Base-by-base conservation (phyloP, 2,888 invertebrate genomes). In the Encarsia formosa region DNA sequence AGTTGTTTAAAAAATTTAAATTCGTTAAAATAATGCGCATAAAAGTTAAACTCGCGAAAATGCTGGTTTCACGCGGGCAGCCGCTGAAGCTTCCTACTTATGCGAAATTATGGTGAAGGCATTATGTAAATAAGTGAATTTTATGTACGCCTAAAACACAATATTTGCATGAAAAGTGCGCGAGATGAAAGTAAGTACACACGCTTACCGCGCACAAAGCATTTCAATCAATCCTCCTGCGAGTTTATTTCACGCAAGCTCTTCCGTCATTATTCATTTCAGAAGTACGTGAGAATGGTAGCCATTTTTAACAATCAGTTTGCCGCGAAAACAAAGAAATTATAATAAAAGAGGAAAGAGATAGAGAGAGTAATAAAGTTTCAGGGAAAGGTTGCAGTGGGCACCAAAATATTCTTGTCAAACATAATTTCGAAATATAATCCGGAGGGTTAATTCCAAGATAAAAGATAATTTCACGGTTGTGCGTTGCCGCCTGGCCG, bases 391-490 rank as follows among this genome's bases (percentile, higher is more conserved):
- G 31, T 18, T 31, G 9, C 22, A 4, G 32, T 16, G 26, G 13
- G 4, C 16, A 20, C 15, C 18, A 29, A 20, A 50, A 46, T 47
- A 43, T 18, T 42, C 31, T 50, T 54, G 54, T 50, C 54, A 50
- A 50, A 50, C 50, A 54, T 46, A 50, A 51, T 52, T 55, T 43
- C 46, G 24, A 11, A 4, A 42, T 32, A 24, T 48, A 55, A 51
- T 52, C 46, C 49, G 47, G n/a, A 31, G 15, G 50, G 49, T 50
- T 56, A 53, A 56, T 50, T 50, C 56, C 32, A 40, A 52, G 56
- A 53, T 53, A 53, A 53, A 56, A 44, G 56, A 53, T 56, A 53
- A 56, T 56, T 52, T 56, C 50, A 50, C 43, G 46, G 43, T 39
- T 31, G 43, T 49, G 8, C n/a, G 11, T 56, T 53, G 53, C 43